Base-by-base conservation (phyloP, 2,113 vertebrate genomes). In the Prionailurus viverrinus region DNA sequence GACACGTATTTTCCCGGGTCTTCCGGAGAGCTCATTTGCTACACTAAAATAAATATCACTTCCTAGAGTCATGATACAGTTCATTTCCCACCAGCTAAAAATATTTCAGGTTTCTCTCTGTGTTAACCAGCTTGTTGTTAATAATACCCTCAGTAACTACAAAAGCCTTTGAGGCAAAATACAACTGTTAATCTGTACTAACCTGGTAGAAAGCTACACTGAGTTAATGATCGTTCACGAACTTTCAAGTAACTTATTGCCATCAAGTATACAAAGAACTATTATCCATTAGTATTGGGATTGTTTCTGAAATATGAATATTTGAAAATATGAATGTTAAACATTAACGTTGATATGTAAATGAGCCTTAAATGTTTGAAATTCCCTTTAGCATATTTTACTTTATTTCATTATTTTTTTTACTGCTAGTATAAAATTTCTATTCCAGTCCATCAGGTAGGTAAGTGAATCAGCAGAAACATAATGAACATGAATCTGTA, bases 51-150 rank as follows among this genome's bases (percentile, higher is more conserved):
- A 92, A 93, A 25, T 8, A 71, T 45, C 51, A 45, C 10, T 82
- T 48, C n/a, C 36, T 61, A 94, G n/a, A 94, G 48, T 55, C 14
- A 13, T 7, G 7, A 82, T 65, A 74, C 3, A 69, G 27, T 66
- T 78, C 73, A 68, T 68, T 94, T 39, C 18, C 41, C 29, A 83
- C 41, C 61, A 76, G 9, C 11, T 71, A 83, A 94, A 94, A 92
- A 78, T 71, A 82, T 53, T 92, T 92, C 61, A 76, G 48, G 48
- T 55, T 82, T 89, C n/a, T 85, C 41, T 91, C 80, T 93, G 58
- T 21, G 86, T 66, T 88, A 63, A 76, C 36, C 9, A 86, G 19
- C n/a, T 31, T 80, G 6, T 39, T 81, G 33, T 74, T 82, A 81
- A 74, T 69, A 79, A 96, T 39, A 81, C 23, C 10, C n/a, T 80